Evolutionary conservation across 2,888 invertebrate genomes (phyloP).

Genomic region (Macropis europaea): DNA sequence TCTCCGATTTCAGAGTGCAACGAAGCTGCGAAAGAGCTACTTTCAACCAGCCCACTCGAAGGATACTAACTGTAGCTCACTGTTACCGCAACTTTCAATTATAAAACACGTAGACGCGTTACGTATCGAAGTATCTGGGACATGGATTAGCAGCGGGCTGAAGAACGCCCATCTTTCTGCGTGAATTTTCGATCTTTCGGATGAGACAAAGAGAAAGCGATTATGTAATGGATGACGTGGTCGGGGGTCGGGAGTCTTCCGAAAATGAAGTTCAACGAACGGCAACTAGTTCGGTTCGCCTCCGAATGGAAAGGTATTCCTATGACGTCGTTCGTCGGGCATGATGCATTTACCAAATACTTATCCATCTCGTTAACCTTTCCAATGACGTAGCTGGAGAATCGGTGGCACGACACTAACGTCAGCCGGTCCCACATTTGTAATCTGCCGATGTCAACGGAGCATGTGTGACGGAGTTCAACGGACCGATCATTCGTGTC

Average conservation of each 20-base stretch:
- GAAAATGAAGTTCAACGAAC: slow-evolving; percentile 47
- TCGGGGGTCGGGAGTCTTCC: not conserved
- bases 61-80: too few relatives aligned
- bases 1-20: too few relatives aligned
- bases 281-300: slow-evolving; percentile 18
- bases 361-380: slow-evolving; percentile 37
- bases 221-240: not conserved
- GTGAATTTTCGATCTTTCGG: too few relatives aligned
- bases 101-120: too few relatives aligned
- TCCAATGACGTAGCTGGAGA: slow-evolving; percentile 12
- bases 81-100: too few relatives aligned
- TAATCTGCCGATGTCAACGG: not conserved
- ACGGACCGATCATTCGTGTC: slow-evolving; percentile 14
- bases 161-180: too few relatives aligned
- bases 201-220: not conserved
- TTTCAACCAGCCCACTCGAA: too few relatives aligned
- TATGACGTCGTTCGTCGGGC: slow-evolving; percentile 13
- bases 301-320: slow-evolving; percentile 29
- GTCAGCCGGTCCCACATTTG: not conserved
- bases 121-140: too few relatives aligned
- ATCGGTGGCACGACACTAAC: not conserved
- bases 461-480: slow-evolving; percentile 5
- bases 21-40: too few relatives aligned
- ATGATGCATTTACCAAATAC: slow-evolving; percentile 37
- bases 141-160: too few relatives aligned